Percentiles rank a stretch among this genome's conserved stretches.
These are phyloP conservation scores for Rhinolophus ferrumequinum DNA, from an alignment of 2,113 vertebrate genomes.

Conservation along the genomic window DNA sequence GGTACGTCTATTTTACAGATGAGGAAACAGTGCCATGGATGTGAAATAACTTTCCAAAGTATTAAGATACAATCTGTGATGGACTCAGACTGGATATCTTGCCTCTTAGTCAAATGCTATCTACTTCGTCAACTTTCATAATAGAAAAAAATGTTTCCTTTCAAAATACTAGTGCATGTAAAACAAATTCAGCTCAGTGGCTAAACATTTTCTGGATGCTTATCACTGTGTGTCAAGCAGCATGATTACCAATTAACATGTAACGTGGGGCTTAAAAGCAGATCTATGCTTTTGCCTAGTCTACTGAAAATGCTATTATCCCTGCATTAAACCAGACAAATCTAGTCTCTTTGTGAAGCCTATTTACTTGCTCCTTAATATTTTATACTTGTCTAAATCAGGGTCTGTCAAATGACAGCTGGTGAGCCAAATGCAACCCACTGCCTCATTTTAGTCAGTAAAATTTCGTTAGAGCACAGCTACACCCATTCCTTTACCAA, in stretches of 20 bases:
- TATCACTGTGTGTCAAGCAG: not conserved
- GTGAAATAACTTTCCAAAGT: slow-evolving; percentile 14
- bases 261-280: not conserved
- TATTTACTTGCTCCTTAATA: not conserved
- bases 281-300: not conserved
- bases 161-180: not conserved
- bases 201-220: not conserved
- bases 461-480: not conserved
- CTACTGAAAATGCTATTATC: not conserved
- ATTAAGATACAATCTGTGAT: not conserved
- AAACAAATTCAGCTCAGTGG: not conserved
- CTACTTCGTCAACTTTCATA: not conserved
- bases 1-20: not conserved
- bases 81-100: not conserved
- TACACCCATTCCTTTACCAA: not conserved
- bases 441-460: not conserved
- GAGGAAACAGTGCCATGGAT: not conserved
- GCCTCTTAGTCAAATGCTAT: not conserved
- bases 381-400: not conserved
- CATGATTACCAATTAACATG: not conserved
- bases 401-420: not conserved
- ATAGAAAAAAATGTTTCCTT: not conserved
- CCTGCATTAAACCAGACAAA: not conserved
- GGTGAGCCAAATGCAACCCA: not conserved
- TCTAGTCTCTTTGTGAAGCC: not conserved